Conservation (phyloP, 2,113 vertebrate genomes). For the Tychaedon coryphoeus region DNA sequence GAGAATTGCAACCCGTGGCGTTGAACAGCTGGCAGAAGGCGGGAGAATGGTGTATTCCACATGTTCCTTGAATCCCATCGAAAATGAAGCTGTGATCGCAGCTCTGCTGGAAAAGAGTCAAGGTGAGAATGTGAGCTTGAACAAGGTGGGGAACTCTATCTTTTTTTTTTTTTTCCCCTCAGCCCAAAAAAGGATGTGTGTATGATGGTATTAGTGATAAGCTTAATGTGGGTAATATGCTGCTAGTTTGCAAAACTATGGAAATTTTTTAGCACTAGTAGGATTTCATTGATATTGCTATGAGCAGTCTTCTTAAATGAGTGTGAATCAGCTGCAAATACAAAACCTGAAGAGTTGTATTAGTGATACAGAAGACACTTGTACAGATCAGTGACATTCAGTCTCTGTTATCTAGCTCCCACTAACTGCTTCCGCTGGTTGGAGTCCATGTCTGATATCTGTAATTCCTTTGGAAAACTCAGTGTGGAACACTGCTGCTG, state of each 20-base stretch:
- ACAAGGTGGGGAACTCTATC: not conserved
- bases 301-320: not conserved
- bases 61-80: slow-evolving; percentile 92
- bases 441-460: not conserved
- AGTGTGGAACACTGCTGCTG: not conserved
- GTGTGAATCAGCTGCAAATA: not conserved
- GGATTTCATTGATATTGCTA: not conserved
- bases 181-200: not conserved
- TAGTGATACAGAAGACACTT: not conserved
- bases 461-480: not conserved
- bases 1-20: slow-evolving; percentile 90
- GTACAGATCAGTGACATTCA: not conserved
- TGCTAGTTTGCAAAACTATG: not conserved
- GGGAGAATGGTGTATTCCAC: slow-evolving; percentile 98
- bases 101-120: slow-evolving; percentile 94
- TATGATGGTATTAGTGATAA: not conserved
- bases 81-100: slow-evolving; percentile 93
- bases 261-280: not conserved
- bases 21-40: slow-evolving; percentile 91
- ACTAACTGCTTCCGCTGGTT: not conserved
- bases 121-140: slow-evolving; percentile 69
- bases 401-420: not conserved
- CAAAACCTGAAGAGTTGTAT: not conserved
- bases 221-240: not conserved
- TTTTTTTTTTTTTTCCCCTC: not conserved